A percentile compares a stretch with the other conserved stretches of the same genome.
Conservation (phyloP, 2,113 vertebrate species). For the Xiphorhynchus elegans region DNA sequence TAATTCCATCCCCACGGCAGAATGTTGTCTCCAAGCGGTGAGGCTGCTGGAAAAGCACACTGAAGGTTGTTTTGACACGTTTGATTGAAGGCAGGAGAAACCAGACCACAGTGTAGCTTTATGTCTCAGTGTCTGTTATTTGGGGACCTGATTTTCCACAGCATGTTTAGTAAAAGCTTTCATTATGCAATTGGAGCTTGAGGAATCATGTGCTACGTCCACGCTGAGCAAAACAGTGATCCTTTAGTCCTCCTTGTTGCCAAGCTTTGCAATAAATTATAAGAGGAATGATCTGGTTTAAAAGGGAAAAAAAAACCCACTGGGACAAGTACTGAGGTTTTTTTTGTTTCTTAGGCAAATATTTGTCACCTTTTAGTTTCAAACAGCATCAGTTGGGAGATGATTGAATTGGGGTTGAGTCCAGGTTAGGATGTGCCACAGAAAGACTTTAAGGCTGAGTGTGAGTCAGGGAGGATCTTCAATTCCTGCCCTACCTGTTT, state of each 20-base stretch:
- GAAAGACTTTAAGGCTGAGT: accelerated
- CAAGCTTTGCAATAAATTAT: not conserved
- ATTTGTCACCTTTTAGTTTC: not conserved
- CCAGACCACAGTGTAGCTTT: not conserved
- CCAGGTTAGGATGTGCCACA: not conserved
- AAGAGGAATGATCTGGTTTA: not conserved
- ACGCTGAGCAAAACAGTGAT: not conserved
- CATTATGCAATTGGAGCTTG: constrained; percentile 52
- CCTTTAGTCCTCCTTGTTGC: not conserved
- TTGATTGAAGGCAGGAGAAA: not conserved
- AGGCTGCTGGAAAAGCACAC: not conserved
- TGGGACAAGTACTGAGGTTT: not conserved
- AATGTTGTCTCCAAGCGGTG: accelerated
- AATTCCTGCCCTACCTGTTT: not conserved
- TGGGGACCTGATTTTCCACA: constrained; percentile 5
- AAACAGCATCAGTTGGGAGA: not conserved
- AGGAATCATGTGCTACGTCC: constrained; percentile 55
- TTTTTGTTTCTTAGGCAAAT: not conserved
- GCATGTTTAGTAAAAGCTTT: constrained; percentile 38
- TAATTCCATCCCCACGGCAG: accelerated
- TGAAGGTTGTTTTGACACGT: not conserved
- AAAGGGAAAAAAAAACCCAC: not conserved
- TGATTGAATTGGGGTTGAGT: not conserved
- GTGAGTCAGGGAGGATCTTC: not conserved
- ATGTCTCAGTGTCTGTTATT: not conserved